These are phyloP conservation scores for Plebejus argus DNA, from an alignment of 2,888 invertebrate genomes.

Conservation along the genomic window DNA sequence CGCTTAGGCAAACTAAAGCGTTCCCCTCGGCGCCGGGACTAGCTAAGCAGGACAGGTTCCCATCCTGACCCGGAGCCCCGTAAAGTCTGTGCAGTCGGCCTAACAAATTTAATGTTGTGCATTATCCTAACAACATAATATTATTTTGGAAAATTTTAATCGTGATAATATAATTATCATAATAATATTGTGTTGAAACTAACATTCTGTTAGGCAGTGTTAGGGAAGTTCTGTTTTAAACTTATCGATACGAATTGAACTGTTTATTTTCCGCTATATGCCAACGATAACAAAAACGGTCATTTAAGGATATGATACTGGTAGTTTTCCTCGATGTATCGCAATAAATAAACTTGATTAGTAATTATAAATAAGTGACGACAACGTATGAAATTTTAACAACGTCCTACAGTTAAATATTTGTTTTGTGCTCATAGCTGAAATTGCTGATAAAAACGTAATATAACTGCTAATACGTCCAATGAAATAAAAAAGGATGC, in stretches of 20 bases:
- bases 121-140: no score
- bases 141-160: not conserved
- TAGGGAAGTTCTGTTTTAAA: constrained; percentile 29
- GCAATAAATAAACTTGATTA: constrained; percentile 16
- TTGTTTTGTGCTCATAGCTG: not conserved
- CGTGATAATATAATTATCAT: not conserved
- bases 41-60: no score
- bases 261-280: constrained; percentile 34
- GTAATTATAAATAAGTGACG: not conserved
- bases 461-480: no score
- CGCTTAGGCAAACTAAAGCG: no score
- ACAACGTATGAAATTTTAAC: not conserved
- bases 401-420: not conserved
- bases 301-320: constrained; percentile 24
- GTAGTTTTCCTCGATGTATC: constrained; percentile 28
- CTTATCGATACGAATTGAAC: constrained; percentile 27
- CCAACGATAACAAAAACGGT: constrained; percentile 9
- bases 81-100: no score
- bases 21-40: no score
- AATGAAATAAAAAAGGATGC: not conserved
- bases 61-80: no score
- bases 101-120: no score
- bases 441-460: not conserved
- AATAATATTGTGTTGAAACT: not conserved
- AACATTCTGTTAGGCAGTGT: constrained; percentile 14